Evolutionary conservation across 2,797 vertebrate genomes (phyloP).

Genomic region (Okamejei kenojei): DNA sequence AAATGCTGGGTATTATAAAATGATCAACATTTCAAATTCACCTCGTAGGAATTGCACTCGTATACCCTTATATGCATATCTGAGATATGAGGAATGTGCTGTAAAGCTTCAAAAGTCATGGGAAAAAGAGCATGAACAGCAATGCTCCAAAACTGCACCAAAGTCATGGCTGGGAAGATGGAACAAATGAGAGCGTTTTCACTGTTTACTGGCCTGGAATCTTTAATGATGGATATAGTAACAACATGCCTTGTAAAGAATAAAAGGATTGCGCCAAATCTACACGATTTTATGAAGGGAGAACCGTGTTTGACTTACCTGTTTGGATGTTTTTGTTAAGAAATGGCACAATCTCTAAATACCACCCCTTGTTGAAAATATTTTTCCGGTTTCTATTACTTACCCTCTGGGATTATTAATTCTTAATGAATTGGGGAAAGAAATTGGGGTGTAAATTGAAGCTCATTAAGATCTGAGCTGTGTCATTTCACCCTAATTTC

Average conservation of each 20-base stretch:
- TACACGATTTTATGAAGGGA: too few relatives aligned
- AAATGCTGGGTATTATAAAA: background rate
- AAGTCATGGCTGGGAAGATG: too few relatives aligned
- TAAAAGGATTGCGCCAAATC: too few relatives aligned
- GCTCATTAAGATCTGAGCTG: background rate
- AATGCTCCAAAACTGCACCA: too few relatives aligned
- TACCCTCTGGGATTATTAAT: background rate
- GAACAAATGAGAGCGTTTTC: too few relatives aligned
- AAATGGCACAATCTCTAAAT: background rate
- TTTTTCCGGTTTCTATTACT: background rate
- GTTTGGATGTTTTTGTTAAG: too few relatives aligned
- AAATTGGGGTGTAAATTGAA: background rate
- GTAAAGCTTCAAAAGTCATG: too few relatives aligned
- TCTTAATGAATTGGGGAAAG: background rate
- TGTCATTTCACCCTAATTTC: background rate
- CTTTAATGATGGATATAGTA: too few relatives aligned
- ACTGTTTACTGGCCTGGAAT: too few relatives aligned
- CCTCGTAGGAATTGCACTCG: background rate
- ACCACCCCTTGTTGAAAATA: background rate
- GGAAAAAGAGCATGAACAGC: too few relatives aligned
- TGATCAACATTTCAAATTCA: background rate
- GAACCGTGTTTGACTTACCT: too few relatives aligned
- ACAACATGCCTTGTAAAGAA: too few relatives aligned
- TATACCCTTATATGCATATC: background rate
- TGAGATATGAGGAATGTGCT: background rate